phyloP scores from a whole-genome alignment of 2,113 vertebrate genomes.

The Ailuropoda melanoleuca region DNA sequence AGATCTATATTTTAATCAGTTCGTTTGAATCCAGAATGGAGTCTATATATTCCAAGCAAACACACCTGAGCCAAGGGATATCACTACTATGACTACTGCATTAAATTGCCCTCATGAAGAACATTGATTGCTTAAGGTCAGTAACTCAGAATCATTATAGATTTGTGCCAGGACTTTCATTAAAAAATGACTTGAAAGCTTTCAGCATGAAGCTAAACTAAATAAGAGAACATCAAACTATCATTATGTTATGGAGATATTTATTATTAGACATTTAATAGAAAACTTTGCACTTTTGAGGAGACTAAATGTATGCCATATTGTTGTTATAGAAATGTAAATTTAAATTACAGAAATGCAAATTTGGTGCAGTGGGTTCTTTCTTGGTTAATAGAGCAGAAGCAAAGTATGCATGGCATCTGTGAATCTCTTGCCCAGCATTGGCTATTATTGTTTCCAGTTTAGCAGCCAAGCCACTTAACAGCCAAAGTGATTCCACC shows the following conservation, averaged over 20 bases:
- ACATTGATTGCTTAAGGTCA: background rate
- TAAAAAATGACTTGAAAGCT: background rate
- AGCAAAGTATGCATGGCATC: background rate
- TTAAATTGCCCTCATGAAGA: background rate
- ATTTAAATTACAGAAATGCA: background rate
- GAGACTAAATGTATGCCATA: background rate
- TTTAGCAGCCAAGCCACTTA: constrained; percentile 35
- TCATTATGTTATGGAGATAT: background rate
- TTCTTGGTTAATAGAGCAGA: background rate
- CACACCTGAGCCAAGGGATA: background rate
- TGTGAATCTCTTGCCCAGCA: background rate
- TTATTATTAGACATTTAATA: constrained; percentile 9
- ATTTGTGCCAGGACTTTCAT: constrained; percentile 12
- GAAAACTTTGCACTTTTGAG: background rate
- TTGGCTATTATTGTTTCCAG: background rate
- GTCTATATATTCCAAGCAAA: constrained; percentile 9
- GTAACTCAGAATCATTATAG: background rate
- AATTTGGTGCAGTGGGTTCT: background rate
- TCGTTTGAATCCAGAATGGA: background rate
- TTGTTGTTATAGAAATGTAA: background rate
- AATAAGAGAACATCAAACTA: background rate
- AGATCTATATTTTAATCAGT: constrained; percentile 17
- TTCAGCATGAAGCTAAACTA: background rate
- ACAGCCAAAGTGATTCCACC: constrained; percentile 39
- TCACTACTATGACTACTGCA: background rate